Percentiles rank a stretch among this genome's conserved stretches.
Conservation (phyloP, 2,113 vertebrate species). For the Terrapene triunguis region DNA sequence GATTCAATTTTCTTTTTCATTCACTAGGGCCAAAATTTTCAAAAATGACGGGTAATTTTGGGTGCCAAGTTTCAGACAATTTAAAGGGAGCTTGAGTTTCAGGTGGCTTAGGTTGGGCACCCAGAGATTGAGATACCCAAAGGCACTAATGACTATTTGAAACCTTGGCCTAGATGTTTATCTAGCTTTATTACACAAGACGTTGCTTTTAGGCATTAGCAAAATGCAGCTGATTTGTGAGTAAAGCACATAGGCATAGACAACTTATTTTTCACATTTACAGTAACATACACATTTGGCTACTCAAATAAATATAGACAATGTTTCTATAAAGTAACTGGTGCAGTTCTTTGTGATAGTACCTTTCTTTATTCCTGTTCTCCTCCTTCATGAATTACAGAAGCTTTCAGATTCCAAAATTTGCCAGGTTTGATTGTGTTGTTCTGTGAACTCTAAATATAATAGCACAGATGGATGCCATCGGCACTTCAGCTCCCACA, state of each 20-base stretch:
- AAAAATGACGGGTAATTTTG: not conserved
- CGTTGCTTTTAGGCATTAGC: not conserved
- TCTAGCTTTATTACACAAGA: not conserved
- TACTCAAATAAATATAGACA: not conserved
- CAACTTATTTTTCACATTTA: not conserved
- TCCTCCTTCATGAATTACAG: not conserved
- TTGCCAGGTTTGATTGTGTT: not conserved
- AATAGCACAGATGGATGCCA: constrained; percentile 16
- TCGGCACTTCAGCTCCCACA: not conserved
- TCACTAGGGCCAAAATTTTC: not conserved
- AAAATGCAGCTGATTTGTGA: not conserved
- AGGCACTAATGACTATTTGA: not conserved
- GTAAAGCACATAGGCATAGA: not conserved
- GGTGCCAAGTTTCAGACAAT: not conserved
- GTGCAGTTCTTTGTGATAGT: not conserved
- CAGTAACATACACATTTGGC: not conserved
- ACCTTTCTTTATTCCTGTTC: not conserved
- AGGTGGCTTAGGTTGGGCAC: not conserved
- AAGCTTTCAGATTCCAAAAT: not conserved
- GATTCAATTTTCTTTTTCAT: not conserved
- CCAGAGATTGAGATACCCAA: not conserved
- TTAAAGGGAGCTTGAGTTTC: not conserved
- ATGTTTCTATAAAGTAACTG: not conserved
- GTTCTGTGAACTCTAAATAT: not conserved
- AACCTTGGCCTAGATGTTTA: not conserved